A percentile compares a stretch with the other conserved stretches of the same genome.
phyloP scores from a whole-genome alignment of 2,888 invertebrate genomes.

The Scaptomyza reducta region DNA sequence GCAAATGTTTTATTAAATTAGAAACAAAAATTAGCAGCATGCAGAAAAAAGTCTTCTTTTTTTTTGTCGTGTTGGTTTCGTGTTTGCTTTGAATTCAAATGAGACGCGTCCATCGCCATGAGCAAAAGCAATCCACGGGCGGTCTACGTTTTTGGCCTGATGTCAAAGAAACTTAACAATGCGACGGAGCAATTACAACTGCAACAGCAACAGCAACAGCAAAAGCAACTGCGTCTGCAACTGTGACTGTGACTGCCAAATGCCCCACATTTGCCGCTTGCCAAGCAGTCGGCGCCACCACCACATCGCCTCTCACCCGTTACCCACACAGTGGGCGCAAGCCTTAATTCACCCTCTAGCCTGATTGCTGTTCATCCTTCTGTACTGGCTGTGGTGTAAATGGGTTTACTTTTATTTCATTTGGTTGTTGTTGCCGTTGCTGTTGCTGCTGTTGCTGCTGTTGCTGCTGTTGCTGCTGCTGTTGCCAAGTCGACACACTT shows the following conservation, averaged over 20 bases:
- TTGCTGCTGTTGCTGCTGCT: constrained; percentile 35
- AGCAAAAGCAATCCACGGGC: constrained; percentile 29
- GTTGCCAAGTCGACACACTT: constrained; percentile 77
- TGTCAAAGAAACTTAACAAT: constrained; percentile 79
- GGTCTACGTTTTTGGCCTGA: constrained; percentile 64
- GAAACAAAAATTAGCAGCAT: neutral
- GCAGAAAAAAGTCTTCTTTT: neutral
- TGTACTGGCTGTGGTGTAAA: constrained; percentile 68
- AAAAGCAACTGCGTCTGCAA: constrained; percentile 29
- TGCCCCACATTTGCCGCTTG: constrained; percentile 73
- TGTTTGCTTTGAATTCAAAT: neutral
- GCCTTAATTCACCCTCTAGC: neutral
- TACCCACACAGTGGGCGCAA: neutral
- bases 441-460: constrained; percentile 34
- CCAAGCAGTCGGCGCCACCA: constrained; percentile 61
- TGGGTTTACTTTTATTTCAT: constrained; percentile 80
- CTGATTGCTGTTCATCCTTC: constrained; percentile 38
- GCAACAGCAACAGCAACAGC: constrained; percentile 34
- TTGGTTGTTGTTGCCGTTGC: constrained; percentile 46
- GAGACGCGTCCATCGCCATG: constrained; percentile 4
- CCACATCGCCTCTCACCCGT: constrained; percentile 24
- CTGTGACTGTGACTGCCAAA: constrained; percentile 61
- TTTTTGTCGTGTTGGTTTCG: neutral
- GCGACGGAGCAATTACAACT: constrained; percentile 52
- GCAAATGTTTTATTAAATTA: neutral